Base-by-base conservation (phyloP, 2,113 vertebrate species). In the Haemorhous mexicanus region DNA sequence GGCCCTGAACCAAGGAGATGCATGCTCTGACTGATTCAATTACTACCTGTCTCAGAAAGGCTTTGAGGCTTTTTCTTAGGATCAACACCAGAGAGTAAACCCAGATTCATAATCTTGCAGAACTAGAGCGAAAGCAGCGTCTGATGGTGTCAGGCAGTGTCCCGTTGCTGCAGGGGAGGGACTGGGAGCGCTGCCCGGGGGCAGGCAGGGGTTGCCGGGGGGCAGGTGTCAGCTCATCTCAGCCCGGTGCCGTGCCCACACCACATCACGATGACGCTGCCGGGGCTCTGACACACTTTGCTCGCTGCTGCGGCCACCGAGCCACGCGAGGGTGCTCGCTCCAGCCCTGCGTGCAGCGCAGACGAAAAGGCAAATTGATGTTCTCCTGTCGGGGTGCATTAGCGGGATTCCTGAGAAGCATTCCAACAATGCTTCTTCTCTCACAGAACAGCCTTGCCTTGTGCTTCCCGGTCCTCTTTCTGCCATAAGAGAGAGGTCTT, bases 231-330 rank as follows among this genome's bases (percentile, higher is more conserved):
- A 64, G 17, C 76, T 87, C 72, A 5, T 16, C 35, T 11, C 47
- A 6, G 11, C 6, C 41, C 24, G 22, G 3, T 26, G 55, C 41
- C 1, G 1, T 11, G 35, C 49, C 17, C 62, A 2, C 32, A 8
- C 2, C 4, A 3, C 67, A 37, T 16, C 21, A 0, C 1, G 0
- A 16, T 15, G 0, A 17, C 41, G 17, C 66, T 44, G 63, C 58
- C 0, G 0, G 55, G 50, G 70, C 53, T 0, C 55, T 94, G 78
- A 46, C 62, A 52, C 19, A 0, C 53, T 74, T 12, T 10, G 16
- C 66, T 81, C 15, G 0, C 53, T 43, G 73, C 5, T 27, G 11
- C 0, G 0, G 56, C 33, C 56, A 14, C 58, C 2, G 43, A 76
- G 41, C 37, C 14, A 0, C 7, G 13, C 1, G 0, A 0, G 1